Base-by-base conservation (phyloP, 2,797 vertebrate species). In the Ispidina picta region DNA sequence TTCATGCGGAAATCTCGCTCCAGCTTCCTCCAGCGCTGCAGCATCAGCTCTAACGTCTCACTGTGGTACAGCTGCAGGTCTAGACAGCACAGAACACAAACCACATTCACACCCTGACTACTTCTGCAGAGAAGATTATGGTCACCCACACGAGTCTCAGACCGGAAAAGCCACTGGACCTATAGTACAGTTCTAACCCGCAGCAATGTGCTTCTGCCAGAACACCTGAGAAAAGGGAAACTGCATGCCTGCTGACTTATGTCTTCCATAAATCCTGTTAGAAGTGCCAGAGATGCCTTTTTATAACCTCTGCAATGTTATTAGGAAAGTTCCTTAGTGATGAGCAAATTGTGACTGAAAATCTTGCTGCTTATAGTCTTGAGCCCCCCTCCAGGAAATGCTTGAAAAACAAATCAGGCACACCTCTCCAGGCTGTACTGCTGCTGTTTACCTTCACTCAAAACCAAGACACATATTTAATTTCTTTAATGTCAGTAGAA, bases 1-100 rank as follows among this genome's bases (percentile, higher is more conserved):
- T 99, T 99, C 98, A 99, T 98, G 82, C 98, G 98, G 93, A 99
- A 99, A 95, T 99, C 99, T 59, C 98, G 97, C 96, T 99, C 99
- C 52, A 99, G 98, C 94, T 99, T 99, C 90, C 98, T 98, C 99
- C 99, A 99, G 91, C 99, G 98, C 73, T 99, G 99, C 82, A 99
- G 97, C 99, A 99, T 99, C 92, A 99, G 98, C 91, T 99, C 99
- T 90, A 99, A 96, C 1, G 98, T 98, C 97, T 99, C 99, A 5
- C 99, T 99, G 97, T 99, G 99, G 96, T 99, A 99, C 62, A 99
- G 98, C 91, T 99, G 99, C 83, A 99, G 96, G 95, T 99, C 99
- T 99, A 93, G 33, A 88, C 85, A 84, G 55, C 89, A 91, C 60
- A 77, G 44, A 92, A 58, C 52, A 90, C 70, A 79, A 77, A 48